phyloP scores from a whole-genome alignment of 1,140 invertebrate species.

The Lasaia peninsularis region DNA sequence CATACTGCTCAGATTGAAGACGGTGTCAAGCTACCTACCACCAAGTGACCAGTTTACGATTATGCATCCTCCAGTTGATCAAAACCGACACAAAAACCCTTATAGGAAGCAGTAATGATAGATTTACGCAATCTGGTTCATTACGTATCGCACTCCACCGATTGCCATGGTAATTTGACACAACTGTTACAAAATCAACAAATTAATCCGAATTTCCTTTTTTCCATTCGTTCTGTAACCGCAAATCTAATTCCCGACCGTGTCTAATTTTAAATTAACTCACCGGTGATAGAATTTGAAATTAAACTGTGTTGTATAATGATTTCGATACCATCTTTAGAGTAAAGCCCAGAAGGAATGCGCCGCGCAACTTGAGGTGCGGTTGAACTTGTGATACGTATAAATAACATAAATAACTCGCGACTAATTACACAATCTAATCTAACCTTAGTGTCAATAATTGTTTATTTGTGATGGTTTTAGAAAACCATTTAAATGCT shows the following conservation, averaged over 20 bases:
- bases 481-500: too few species aligned
- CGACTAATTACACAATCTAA: neutral
- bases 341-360: neutral
- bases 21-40: too few species aligned
- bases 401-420: too few species aligned
- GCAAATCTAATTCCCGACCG: conserved; percentile 1
- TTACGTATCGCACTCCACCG: neutral
- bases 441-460: neutral
- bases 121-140: neutral
- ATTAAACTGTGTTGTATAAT: conserved; percentile 8
- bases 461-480: too few species aligned
- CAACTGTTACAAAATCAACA: conserved; percentile 8
- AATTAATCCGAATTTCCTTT: conserved; percentile 12
- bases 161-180: conserved; percentile 8
- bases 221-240: conserved; percentile 6
- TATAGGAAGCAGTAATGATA: too few species aligned
- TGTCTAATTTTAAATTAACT: conserved; percentile 1
- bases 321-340: neutral
- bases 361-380: too few species aligned
- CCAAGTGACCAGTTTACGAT: too few species aligned
- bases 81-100: too few species aligned
- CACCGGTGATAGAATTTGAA: neutral
- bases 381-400: too few species aligned
- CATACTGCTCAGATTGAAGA: too few species aligned
- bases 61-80: too few species aligned